A percentile compares a stretch with the other conserved stretches of the same genome.
These are phyloP conservation scores for Eubasilissa regina DNA, from an alignment of 1,140 invertebrate species.

Conservation along the genomic window DNA sequence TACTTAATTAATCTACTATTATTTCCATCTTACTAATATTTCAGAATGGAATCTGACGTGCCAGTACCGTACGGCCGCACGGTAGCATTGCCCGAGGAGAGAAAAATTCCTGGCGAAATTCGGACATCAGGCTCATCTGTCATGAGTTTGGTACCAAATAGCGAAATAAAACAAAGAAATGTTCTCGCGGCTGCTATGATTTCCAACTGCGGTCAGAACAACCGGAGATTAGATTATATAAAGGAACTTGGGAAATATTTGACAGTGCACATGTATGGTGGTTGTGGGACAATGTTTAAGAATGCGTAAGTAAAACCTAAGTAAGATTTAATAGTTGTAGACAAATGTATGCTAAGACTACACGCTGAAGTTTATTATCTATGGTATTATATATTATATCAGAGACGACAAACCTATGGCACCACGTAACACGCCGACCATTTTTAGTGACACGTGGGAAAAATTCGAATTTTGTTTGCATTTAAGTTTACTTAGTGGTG, in stretches of 20 bases:
- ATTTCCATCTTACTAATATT: not conserved
- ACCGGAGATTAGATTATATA: conserved; percentile 74
- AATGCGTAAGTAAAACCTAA: conserved; percentile 46
- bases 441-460: too few species aligned
- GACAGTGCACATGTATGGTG: conserved; percentile 75
- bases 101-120: not conserved
- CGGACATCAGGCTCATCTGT: not conserved
- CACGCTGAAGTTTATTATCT: too few species aligned
- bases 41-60: conserved; percentile 75
- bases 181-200: conserved; percentile 73
- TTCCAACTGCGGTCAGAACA: conserved; percentile 74
- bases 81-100: conserved; percentile 58
- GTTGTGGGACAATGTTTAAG: conserved; percentile 65
- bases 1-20: too few species aligned
- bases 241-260: conserved; percentile 72
- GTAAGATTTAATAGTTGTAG: too few species aligned
- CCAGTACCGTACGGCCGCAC: conserved; percentile 77
- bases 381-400: too few species aligned
- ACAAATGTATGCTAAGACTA: too few species aligned
- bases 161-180: conserved; percentile 62
- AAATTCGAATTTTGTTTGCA: too few species aligned
- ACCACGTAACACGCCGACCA: too few species aligned
- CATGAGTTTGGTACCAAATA: conserved; percentile 41
- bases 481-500: too few species aligned
- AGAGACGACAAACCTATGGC: too few species aligned